Percentiles rank a stretch among this genome's conserved stretches.
phyloP scores from a whole-genome alignment of 2,888 invertebrate genomes.

The Dasysyrphus albostriatus region DNA sequence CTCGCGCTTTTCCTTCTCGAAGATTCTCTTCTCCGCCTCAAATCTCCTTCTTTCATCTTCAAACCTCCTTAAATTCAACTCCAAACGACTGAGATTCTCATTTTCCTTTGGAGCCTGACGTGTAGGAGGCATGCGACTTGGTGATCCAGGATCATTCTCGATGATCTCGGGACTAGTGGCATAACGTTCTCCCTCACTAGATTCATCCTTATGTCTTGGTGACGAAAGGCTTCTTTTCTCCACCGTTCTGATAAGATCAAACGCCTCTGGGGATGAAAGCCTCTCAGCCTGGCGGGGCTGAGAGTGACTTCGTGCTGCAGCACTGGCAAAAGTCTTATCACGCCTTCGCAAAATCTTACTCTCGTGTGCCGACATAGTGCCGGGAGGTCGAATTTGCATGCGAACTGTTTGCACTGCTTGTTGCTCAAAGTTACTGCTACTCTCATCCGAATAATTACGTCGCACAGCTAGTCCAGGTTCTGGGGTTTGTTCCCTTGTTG shows the following conservation, averaged over 20 bases:
- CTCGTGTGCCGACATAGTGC: slow-evolving; percentile 81
- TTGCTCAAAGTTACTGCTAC: slow-evolving; percentile 76
- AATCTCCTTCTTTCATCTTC: slow-evolving; percentile 83
- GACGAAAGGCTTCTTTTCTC: slow-evolving; percentile 82
- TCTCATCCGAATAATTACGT: slow-evolving; percentile 78
- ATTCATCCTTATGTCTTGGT: slow-evolving; percentile 82
- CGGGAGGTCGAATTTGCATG: slow-evolving; percentile 81
- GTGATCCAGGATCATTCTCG: slow-evolving; percentile 28
- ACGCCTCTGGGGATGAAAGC: slow-evolving; percentile 80
- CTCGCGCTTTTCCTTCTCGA: slow-evolving; percentile 86
- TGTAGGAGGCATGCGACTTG: slow-evolving; percentile 14
- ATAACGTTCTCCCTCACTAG: slow-evolving; percentile 81
- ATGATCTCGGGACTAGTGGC: slow-evolving; percentile 40
- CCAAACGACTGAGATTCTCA: slow-evolving; percentile 80
- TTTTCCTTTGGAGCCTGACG: slow-evolving; percentile 56
- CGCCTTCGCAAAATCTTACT: slow-evolving; percentile 82
- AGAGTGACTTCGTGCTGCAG: slow-evolving; percentile 83
- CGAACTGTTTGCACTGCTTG: slow-evolving; percentile 77
- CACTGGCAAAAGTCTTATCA: slow-evolving; percentile 81
- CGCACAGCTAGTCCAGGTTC: slow-evolving; percentile 77
- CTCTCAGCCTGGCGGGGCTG: slow-evolving; percentile 81
- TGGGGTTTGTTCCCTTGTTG: slow-evolving; percentile 87
- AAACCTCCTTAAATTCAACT: slow-evolving; percentile 82
- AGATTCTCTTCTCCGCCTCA: slow-evolving; percentile 84
- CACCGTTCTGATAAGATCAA: slow-evolving; percentile 78